phyloP scores from a whole-genome alignment of 2,888 invertebrate species.

The Caenorhabditis plicata region DNA sequence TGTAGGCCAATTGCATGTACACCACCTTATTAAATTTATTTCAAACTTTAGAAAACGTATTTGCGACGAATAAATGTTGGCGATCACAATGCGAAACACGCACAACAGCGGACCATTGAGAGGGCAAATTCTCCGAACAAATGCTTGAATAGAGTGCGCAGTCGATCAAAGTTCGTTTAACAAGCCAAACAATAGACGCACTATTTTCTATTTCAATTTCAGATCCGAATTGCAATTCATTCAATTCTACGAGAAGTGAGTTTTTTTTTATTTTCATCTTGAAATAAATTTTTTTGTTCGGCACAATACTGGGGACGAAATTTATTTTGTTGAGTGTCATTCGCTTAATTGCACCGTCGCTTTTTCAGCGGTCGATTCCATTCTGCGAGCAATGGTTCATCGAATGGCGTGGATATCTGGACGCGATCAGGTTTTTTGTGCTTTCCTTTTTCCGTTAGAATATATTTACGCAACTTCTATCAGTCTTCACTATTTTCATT shows the following conservation, averaged over 20 bases:
- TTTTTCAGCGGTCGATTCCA: constrained; percentile 42
- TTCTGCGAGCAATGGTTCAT: constrained; percentile 19
- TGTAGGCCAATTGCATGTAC: no score
- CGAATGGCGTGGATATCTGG: constrained; percentile 29
- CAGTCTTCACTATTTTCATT: no score
- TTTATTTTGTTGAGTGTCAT: no score
- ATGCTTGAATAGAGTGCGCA: constrained; percentile 40
- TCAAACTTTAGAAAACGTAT: constrained; percentile 33
- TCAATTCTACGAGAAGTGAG: constrained; percentile 48
- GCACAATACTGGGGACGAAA: no score
- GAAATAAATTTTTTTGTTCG: no score
- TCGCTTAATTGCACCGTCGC: no score
- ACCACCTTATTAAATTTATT: not conserved
- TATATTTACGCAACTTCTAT: no score
- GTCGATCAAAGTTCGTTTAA: constrained; percentile 36
- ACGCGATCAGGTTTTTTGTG: constrained; percentile 17
- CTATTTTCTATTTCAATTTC: constrained; percentile 9
- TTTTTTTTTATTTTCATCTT: constrained; percentile 3
- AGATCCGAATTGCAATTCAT: constrained; percentile 46
- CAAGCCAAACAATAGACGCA: not conserved
- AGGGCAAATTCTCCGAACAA: constrained; percentile 46
- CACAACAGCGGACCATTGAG: constrained; percentile 37
- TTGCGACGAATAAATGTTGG: constrained; percentile 52
- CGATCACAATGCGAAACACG: constrained; percentile 54
- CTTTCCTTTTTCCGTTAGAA: not conserved